phyloP scores from a whole-genome alignment of 2,888 invertebrate species.

The Tholera decimalis region DNA sequence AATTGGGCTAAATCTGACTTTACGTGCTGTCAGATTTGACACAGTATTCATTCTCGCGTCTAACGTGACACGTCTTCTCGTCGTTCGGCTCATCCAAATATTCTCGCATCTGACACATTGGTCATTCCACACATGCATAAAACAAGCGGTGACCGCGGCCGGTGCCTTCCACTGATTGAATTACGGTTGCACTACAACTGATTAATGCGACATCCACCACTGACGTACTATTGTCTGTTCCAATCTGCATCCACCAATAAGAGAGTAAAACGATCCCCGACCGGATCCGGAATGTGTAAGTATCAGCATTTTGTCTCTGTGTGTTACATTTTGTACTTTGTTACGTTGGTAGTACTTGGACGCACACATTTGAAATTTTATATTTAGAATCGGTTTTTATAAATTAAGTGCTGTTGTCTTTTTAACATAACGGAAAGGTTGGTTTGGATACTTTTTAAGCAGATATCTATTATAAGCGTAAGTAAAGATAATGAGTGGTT shows the following conservation, averaged over 20 bases:
- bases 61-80: slow-evolving; percentile 7
- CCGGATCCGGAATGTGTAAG: slow-evolving; percentile 78
- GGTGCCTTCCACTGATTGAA: slow-evolving; percentile 84
- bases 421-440: slow-evolving; percentile 14
- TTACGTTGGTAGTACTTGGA: slow-evolving; percentile 41
- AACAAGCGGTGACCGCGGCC: slow-evolving; percentile 78
- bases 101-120: slow-evolving; percentile 74
- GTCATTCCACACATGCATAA: slow-evolving; percentile 84
- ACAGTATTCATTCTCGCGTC: background rate
- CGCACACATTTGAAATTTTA: slow-evolving; percentile 45
- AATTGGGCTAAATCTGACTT: background rate
- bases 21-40: background rate
- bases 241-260: slow-evolving; percentile 88
- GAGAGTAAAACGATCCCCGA: slow-evolving; percentile 71
- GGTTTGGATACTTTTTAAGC: background rate
- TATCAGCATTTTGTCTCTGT: slow-evolving; percentile 78
- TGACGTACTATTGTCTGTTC: slow-evolving; percentile 89
- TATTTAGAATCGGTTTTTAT: slow-evolving; percentile 53
- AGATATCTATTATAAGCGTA: background rate
- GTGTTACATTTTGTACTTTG: slow-evolving; percentile 63
- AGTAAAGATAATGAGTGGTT: slow-evolving; percentile 20
- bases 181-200: slow-evolving; percentile 89
- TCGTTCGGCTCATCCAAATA: slow-evolving; percentile 71
- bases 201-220: slow-evolving; percentile 90
- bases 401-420: slow-evolving; percentile 15